These are phyloP conservation scores for Sebastes reedi DNA, from an alignment of 2,797 vertebrate genomes.

Conservation along the genomic window DNA sequence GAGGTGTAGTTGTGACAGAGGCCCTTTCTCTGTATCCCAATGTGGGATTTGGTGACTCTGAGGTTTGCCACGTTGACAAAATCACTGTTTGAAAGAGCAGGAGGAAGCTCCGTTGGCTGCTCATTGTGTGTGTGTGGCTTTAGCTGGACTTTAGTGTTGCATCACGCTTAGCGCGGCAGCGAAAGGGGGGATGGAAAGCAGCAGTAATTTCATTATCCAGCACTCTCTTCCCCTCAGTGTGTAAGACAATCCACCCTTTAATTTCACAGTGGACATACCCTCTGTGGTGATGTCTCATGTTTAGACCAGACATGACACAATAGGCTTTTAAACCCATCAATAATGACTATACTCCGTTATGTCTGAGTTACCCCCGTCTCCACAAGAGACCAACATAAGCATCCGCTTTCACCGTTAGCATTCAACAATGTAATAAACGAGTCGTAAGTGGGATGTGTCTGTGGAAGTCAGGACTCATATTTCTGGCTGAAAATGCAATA, in stretches of 20 bases:
- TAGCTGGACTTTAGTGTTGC: constrained; percentile 43
- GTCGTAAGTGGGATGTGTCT: not conserved
- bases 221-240: constrained; percentile 28
- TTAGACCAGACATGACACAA: constrained; percentile 51
- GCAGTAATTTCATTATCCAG: constrained; percentile 65
- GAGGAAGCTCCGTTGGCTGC: constrained; percentile 45
- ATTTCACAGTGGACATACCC: constrained; percentile 34
- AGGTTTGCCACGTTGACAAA: constrained; percentile 77
- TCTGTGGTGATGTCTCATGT: constrained; percentile 36
- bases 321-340: constrained; percentile 34
- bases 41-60: constrained; percentile 44
- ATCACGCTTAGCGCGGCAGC: constrained; percentile 48
- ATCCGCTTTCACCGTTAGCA: constrained; percentile 5
- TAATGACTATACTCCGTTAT: constrained; percentile 20
- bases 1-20: constrained; percentile 42
- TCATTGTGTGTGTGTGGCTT: constrained; percentile 45
- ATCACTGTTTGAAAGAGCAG: constrained; percentile 54
- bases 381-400: not conserved
- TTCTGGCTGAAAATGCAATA: constrained; percentile 19
- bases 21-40: constrained; percentile 29
- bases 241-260: constrained; percentile 42
- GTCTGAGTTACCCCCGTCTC: constrained; percentile 8
- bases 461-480: constrained; percentile 23
- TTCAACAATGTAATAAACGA: constrained; percentile 18
- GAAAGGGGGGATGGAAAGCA: constrained; percentile 43